Evolutionary conservation across 1,140 invertebrate genomes (phyloP).

Genomic region (Dendrolimus kikuchii): DNA sequence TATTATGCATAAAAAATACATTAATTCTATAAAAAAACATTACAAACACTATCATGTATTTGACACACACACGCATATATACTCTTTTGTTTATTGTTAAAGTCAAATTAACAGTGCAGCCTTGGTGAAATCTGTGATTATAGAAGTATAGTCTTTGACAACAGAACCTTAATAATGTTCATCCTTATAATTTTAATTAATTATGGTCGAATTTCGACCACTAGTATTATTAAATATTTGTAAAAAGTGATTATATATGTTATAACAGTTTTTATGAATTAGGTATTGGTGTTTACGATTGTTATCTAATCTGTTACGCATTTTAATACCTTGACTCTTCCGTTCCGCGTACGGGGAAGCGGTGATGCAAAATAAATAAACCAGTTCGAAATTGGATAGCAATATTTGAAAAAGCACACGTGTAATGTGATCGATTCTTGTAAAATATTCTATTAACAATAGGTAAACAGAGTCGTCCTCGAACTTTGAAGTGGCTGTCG

Average conservation of each 20-base stretch:
- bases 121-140: too few relatives aligned
- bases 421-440: conserved; percentile 16
- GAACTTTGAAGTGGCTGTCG: conserved; percentile 13
- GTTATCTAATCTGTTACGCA: neutral
- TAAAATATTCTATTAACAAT: conserved; percentile 17
- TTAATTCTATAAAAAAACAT: too few relatives aligned
- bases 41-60: too few relatives aligned
- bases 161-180: too few relatives aligned
- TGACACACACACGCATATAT: too few relatives aligned
- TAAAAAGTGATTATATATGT: neutral
- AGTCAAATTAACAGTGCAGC: too few relatives aligned
- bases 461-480: conserved; percentile 7
- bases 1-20: too few relatives aligned
- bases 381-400: conserved; percentile 15
- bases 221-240: too few relatives aligned
- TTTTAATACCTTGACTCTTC: neutral
- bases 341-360: neutral
- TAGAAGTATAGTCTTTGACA: too few relatives aligned
- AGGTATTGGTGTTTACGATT: neutral
- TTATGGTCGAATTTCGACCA: too few relatives aligned
- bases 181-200: too few relatives aligned
- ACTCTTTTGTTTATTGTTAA: too few relatives aligned
- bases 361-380: conserved; percentile 6
- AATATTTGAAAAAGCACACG: conserved; percentile 23
- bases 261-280: neutral